These are phyloP conservation scores for Cyclophora albipunctata DNA, from an alignment of 2,888 invertebrate genomes.

Conservation along the genomic window DNA sequence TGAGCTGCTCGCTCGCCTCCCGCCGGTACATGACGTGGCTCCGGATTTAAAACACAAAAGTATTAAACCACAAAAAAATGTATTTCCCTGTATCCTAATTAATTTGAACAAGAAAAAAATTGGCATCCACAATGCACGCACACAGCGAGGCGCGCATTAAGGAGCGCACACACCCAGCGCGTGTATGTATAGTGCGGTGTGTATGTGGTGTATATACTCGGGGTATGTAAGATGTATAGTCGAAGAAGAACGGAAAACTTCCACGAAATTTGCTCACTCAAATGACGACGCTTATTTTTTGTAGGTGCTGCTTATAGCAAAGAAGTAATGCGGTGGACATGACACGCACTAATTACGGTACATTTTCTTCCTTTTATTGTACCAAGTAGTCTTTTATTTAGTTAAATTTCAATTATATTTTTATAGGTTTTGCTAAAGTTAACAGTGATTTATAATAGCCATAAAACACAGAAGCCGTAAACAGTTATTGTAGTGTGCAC, in stretches of 20 bases:
- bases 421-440: too few species aligned
- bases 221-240: slow-evolving; percentile 24
- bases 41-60: neutral
- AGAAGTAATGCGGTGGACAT: slow-evolving; percentile 39
- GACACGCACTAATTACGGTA: slow-evolving; percentile 27
- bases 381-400: neutral
- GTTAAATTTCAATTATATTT: too few species aligned
- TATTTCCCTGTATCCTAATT: too few species aligned
- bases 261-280: slow-evolving; percentile 71
- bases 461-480: too few species aligned
- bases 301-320: slow-evolving; percentile 63
- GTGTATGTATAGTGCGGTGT: too few species aligned
- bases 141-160: slow-evolving; percentile 30
- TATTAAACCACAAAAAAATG: too few species aligned
- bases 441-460: too few species aligned
- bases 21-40: too few species aligned
- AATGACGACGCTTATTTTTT: slow-evolving; percentile 75
- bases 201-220: too few species aligned
- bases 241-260: slow-evolving; percentile 65
- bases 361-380: neutral
- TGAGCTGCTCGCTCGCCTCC: too few species aligned
- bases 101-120: slow-evolving; percentile 10
- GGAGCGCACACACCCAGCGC: slow-evolving; percentile 29
- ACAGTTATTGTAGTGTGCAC: too few species aligned
- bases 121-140: slow-evolving; percentile 22